These are phyloP conservation scores for Pygmarrhopalites habei DNA, from an alignment of 1,140 invertebrate species.

Conservation along the genomic window DNA sequence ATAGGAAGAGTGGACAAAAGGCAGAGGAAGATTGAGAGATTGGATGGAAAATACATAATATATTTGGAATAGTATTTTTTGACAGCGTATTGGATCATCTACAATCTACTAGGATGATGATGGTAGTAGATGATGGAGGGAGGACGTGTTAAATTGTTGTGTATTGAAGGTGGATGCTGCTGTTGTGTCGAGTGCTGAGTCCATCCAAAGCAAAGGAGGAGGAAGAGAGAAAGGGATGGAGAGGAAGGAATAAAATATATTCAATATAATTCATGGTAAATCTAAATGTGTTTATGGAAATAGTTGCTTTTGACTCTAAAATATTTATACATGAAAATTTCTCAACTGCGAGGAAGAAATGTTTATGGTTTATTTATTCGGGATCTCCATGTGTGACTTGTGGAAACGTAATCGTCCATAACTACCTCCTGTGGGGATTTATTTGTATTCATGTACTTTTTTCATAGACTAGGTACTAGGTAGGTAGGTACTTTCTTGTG, in stretches of 20 bases:
- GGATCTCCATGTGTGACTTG: background rate
- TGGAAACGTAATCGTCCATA: conserved; percentile 10
- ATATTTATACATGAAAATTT: conserved; percentile 3
- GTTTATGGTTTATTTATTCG: conserved; percentile 20
- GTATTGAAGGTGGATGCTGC: no score
- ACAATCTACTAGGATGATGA: no score
- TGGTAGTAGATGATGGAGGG: no score
- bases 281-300: conserved; percentile 16
- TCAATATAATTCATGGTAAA: conserved; percentile 5
- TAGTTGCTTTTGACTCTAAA: background rate
- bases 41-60: background rate
- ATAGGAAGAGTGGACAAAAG: background rate
- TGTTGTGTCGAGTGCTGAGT: no score
- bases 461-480: no score
- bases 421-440: conserved; percentile 18
- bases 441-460: conserved; percentile 15
- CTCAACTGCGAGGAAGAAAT: conserved; percentile 6
- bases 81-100: no score
- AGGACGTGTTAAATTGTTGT: no score
- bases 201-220: no score
- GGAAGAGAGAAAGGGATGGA: no score
- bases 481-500: no score
- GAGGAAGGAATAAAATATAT: background rate
- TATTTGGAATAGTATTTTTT: no score
- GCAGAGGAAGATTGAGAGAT: background rate